A percentile compares a stretch with the other conserved stretches of the same genome.
phyloP scores from a whole-genome alignment of 2,888 invertebrate species.

The Drosophila paramelanica region DNA sequence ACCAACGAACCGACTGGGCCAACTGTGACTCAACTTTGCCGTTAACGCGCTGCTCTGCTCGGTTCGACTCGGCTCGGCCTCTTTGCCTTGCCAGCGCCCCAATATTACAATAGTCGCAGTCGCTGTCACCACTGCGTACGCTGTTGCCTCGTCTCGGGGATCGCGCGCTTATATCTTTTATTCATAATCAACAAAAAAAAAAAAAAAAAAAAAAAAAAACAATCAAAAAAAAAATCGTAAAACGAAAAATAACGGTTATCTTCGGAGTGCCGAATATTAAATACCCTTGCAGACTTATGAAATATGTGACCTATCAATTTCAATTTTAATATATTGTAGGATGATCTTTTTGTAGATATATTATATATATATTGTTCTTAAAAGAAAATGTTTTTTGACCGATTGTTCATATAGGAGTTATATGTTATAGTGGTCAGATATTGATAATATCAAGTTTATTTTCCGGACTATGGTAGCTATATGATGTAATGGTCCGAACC shows the following conservation, averaged over 20 bases:
- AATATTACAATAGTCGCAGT: constrained; percentile 40
- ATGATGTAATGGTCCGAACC: too few species aligned
- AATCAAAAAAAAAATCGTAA: constrained; percentile 1
- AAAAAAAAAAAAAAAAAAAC: constrained; percentile 8
- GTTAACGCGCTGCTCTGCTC: constrained; percentile 19
- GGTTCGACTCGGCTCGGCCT: neutral
- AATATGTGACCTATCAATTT: too few species aligned
- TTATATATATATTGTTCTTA: too few species aligned
- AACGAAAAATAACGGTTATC: neutral
- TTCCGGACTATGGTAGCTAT: too few species aligned
- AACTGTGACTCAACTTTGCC: constrained; percentile 68
- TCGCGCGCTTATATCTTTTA: constrained; percentile 32
- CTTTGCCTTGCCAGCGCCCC: constrained; percentile 36
- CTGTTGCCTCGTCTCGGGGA: constrained; percentile 12
- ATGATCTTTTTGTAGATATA: too few species aligned
- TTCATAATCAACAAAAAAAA: constrained; percentile 54
- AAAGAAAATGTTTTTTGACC: too few species aligned
- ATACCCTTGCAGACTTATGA: too few species aligned
- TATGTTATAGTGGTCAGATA: too few species aligned
- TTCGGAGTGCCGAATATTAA: neutral
- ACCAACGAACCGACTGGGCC: constrained; percentile 23
- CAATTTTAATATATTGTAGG: too few species aligned
- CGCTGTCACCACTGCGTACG: constrained; percentile 31
- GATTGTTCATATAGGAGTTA: too few species aligned
- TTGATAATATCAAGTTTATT: too few species aligned